phyloP scores from a whole-genome alignment of 2,888 invertebrate genomes.

The Steinernema scapterisci region DNA sequence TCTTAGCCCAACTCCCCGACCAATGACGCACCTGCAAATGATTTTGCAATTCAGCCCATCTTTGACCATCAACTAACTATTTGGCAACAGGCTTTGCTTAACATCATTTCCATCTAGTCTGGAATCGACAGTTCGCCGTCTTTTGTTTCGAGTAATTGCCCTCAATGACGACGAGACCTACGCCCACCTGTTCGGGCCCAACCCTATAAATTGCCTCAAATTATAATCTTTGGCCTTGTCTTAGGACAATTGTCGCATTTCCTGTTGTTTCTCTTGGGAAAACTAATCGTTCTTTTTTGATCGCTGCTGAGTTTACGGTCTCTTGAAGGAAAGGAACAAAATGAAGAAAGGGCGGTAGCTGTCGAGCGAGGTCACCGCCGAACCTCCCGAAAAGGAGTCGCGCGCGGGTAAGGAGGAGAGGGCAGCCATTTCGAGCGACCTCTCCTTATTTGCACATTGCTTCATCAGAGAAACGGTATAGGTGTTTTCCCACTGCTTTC shows the following conservation, averaged over 20 bases:
- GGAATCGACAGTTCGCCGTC: neutral
- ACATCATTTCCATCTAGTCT: neutral
- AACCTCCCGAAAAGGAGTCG: slow-evolving; percentile 27
- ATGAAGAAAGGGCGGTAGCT: neutral
- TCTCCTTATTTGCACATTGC: too few relatives aligned
- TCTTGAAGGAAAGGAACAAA: neutral
- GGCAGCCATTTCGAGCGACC: too few relatives aligned
- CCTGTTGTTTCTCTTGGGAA: slow-evolving; percentile 22
- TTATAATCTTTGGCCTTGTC: slow-evolving; percentile 31
- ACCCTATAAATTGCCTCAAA: slow-evolving; percentile 30
- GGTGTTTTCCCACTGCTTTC: slow-evolving; percentile 12
- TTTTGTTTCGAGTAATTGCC: slow-evolving; percentile 26
- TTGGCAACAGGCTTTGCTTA: neutral
- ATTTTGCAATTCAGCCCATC: neutral
- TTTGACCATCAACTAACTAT: neutral
- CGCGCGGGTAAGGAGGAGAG: neutral
- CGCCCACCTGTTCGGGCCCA: slow-evolving; percentile 21
- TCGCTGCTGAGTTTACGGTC: neutral
- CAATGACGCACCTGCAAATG: neutral
- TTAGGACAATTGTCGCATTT: slow-evolving; percentile 27
- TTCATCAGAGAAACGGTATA: neutral
- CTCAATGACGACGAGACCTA: slow-evolving; percentile 24
- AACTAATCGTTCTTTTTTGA: neutral
- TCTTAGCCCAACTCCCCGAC: neutral
- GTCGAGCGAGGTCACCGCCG: slow-evolving; percentile 1